Conservation (phyloP, 2,113 vertebrate species). For the Crotalus tigris region DNA sequence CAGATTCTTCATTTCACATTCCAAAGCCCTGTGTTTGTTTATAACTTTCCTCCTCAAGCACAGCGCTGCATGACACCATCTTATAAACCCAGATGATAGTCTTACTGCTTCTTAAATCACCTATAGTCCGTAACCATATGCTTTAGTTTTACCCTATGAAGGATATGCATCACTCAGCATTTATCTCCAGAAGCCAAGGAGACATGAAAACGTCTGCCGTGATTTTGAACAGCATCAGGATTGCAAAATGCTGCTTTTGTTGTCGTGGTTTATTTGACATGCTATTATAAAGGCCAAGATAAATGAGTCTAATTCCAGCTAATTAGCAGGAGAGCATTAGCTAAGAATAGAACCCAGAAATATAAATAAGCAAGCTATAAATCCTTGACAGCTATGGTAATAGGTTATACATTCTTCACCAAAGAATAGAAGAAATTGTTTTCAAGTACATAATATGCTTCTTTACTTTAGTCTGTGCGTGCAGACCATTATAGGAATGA, state of each 20-base stretch:
- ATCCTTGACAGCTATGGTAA: background rate
- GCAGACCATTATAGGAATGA: background rate
- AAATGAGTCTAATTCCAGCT: background rate
- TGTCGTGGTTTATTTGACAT: background rate
- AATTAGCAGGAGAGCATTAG: background rate
- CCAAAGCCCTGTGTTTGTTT: background rate
- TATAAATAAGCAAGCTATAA: background rate
- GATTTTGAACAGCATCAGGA: background rate
- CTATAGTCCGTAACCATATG: background rate
- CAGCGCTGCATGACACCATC: background rate
- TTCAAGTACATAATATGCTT: background rate
- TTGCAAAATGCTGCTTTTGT: background rate
- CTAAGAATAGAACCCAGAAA: background rate
- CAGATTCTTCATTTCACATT: background rate
- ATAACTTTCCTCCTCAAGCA: background rate
- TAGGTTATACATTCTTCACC: background rate
- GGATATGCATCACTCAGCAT: background rate
- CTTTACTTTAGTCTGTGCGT: background rate
- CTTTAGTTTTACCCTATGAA: background rate
- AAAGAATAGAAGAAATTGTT: background rate
- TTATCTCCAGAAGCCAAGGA: background rate
- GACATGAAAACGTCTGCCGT: background rate
- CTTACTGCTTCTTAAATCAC: background rate
- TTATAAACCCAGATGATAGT: background rate
- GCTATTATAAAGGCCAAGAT: constrained; percentile 3